Percentiles rank a stretch among this genome's conserved stretches.
Conservation (phyloP, 2,888 invertebrate species). For the Microchrysa polita region DNA sequence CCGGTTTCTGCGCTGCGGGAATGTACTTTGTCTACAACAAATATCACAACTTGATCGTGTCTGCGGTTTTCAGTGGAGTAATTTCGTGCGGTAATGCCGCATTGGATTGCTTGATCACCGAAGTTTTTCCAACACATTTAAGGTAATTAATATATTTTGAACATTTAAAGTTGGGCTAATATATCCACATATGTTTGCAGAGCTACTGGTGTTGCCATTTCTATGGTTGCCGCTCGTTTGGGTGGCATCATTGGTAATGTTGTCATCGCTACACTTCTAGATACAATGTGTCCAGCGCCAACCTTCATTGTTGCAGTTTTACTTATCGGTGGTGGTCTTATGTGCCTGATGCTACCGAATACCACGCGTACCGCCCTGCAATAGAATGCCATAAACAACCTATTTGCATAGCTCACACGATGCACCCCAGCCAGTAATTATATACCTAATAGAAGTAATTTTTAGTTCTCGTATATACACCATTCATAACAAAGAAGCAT, state of each 20-base stretch:
- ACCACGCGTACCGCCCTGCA: slow-evolving; percentile 80
- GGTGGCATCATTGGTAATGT: slow-evolving; percentile 82
- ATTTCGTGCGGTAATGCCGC: slow-evolving; percentile 91
- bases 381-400: slow-evolving; percentile 52
- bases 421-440: slow-evolving; percentile 27
- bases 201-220: slow-evolving; percentile 90
- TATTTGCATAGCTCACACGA: not conserved
- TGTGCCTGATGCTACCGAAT: slow-evolving; percentile 89
- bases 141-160: slow-evolving; percentile 67
- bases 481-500: slow-evolving; percentile 27
- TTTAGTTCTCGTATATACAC: slow-evolving; percentile 13
- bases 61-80: slow-evolving; percentile 86
- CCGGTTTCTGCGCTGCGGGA: slow-evolving; percentile 83
- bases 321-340: slow-evolving; percentile 85
- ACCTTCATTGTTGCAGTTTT: slow-evolving; percentile 89
- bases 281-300: slow-evolving; percentile 89
- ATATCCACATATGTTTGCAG: slow-evolving; percentile 67
- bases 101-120: slow-evolving; percentile 90
- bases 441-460: slow-evolving; percentile 22
- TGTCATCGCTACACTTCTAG: slow-evolving; percentile 87
- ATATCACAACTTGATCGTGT: slow-evolving; percentile 82
- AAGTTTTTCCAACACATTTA: slow-evolving; percentile 91
- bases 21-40: slow-evolving; percentile 88
- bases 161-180: too few species aligned
- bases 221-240: slow-evolving; percentile 88